phyloP scores from a whole-genome alignment of 2,797 vertebrate genomes.

The Halcyon badia region DNA sequence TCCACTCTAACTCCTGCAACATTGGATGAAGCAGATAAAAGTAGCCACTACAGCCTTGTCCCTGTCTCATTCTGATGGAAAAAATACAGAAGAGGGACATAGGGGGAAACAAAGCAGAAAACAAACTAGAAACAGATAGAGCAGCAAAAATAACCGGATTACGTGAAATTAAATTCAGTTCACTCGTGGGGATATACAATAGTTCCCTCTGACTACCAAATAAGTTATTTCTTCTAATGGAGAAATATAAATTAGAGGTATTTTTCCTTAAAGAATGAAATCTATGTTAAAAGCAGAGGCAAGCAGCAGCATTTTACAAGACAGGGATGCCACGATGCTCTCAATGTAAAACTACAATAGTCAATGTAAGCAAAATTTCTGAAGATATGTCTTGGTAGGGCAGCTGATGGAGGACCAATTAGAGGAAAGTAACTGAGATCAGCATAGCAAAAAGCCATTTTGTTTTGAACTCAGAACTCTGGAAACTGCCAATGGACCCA shows the following conservation, averaged over 20 bases:
- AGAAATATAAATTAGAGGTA: background rate
- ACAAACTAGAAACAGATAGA: background rate
- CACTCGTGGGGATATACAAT: background rate
- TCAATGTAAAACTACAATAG: background rate
- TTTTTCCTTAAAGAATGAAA: background rate
- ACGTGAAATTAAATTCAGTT: background rate
- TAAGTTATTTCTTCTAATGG: background rate
- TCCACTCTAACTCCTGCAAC: background rate
- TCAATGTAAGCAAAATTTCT: background rate
- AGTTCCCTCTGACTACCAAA: background rate
- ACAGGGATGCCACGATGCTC: background rate
- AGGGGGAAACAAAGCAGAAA: background rate
- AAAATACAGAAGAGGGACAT: background rate
- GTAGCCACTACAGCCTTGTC: background rate
- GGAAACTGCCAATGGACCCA: background rate
- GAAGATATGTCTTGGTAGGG: background rate
- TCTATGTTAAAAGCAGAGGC: background rate
- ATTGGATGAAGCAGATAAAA: background rate
- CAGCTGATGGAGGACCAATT: background rate
- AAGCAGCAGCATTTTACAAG: background rate
- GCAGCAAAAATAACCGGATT: background rate
- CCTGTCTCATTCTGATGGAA: background rate
- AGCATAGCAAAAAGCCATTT: slow-evolving; percentile 6
- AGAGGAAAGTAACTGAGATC: slow-evolving; percentile 20
- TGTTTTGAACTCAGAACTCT: background rate